Evolutionary conservation across 2,113 vertebrate genomes (phyloP), one percentile per base, ranked within the genome.

Genomic region (Pachycephala philippinensis): DNA sequence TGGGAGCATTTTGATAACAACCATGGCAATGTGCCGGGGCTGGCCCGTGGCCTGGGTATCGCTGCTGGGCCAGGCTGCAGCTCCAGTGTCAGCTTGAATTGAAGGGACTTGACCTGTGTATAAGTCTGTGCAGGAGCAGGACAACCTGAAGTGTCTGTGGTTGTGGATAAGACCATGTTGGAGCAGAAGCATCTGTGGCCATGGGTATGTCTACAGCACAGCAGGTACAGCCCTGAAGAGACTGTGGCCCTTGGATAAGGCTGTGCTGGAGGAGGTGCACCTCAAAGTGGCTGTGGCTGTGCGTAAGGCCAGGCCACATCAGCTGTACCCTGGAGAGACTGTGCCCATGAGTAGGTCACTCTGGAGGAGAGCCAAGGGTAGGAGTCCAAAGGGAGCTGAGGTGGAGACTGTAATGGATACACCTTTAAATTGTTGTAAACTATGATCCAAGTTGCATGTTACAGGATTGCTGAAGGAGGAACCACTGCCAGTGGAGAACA

Each of bases 1-100:
- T 94, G 84, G 79, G 44, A 86, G 49, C 59, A 35, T 45, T 95
- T 77, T 83, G 95, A 94, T 96, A 96, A 83, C 8, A 68, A 66
- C 76, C 6, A 1, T 84, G 80, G 49, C 10, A 0, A 26, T 31
- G 44, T 5, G 76, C 63, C 22, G 20, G 39, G 56, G 65, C 66
- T 89, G 90, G 90, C 63, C 1, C 4, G 19, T 8, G 66, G 76
- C 71, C 76, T 80, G 68, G 49, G 53, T 2, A 9, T 50, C 0
- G 0, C 87, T 88, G 45, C 83, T 87, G 40, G 61, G 28, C 69
- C 79, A 60, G 61, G 76, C 65, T 85, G n/a, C 42, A 88, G 31
- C 66, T 76, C 76, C 71, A 80, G 30, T 3, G 61, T 13, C 47
- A 76, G 42, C 72, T 33, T 65, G n/a, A 81, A 33, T 21, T 3